phyloP scores from a whole-genome alignment of 2,888 invertebrate genomes.

The Athrips mouffetella region DNA sequence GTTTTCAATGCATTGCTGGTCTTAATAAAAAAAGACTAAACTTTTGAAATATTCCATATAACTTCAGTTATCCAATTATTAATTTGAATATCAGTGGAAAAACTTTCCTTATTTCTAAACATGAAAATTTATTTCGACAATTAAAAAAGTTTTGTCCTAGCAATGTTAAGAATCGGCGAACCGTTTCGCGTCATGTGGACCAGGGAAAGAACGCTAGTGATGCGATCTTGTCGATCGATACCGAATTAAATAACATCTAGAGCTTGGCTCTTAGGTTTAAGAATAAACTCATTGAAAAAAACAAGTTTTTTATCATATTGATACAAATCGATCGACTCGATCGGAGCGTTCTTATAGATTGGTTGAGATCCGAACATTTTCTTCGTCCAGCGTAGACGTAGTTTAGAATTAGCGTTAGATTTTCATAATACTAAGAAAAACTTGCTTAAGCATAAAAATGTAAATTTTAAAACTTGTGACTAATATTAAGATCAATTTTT shows the following conservation, averaged over 20 bases:
- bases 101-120: too few species aligned
- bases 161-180: neutral
- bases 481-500: neutral
- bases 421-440: slow-evolving; percentile 44
- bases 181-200: neutral
- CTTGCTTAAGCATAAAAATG: neutral
- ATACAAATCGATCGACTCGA: slow-evolving; percentile 48
- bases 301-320: too few species aligned
- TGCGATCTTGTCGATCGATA: slow-evolving; percentile 41
- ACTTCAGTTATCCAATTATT: too few species aligned
- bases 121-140: too few species aligned
- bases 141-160: neutral
- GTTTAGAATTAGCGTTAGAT: slow-evolving; percentile 57
- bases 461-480: neutral
- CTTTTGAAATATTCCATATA: too few species aligned
- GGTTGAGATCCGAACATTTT: slow-evolving; percentile 53
- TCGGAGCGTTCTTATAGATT: slow-evolving; percentile 47
- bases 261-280: too few species aligned
- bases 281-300: too few species aligned
- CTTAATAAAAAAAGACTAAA: too few species aligned
- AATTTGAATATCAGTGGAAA: too few species aligned
- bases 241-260: slow-evolving; percentile 21
- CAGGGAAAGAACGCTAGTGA: slow-evolving; percentile 44
- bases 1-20: too few species aligned
- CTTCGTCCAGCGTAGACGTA: slow-evolving; percentile 73